Base-by-base conservation (phyloP, 2,888 invertebrate genomes). In the Polyommatus iphigenia region DNA sequence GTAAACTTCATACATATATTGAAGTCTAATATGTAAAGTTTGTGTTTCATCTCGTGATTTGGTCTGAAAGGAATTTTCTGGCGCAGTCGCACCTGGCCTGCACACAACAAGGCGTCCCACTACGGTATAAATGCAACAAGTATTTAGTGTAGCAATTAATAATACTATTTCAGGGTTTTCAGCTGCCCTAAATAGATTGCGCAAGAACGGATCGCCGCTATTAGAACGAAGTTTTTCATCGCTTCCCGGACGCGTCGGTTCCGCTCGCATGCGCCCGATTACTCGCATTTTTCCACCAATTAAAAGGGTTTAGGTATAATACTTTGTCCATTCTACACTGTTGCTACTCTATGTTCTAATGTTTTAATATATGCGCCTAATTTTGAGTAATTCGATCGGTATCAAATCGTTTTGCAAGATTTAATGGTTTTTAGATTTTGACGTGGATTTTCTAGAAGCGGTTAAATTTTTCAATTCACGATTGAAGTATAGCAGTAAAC, bases 191-290 rank as follows among this genome's bases (percentile, higher is more conserved):
- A 82, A 82, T 83, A 81, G 78, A 79, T 86, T 86, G 84, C 82
- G 84, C 82, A 85, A 86, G 77, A 84, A 73, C 84, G 85, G 84
- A 85, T 85, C 81, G 83, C 72, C 79, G 83, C 81, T 82, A 84
- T 85, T 84, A 83, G 82, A 84, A 82, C 83, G 75, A 76, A 78
- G 82, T 83, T 84, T 83, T 87, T 89, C 89, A 89, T 87, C 83
- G 91, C 86, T 93, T 93, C 93, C 93, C 93, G 93, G 93, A 93
- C 90, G 82, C 90, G 80, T 80, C 81, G 82, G 89, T 88, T 92
- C 91, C 93, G 85, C 79, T 91, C 88, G 93, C 90, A 91, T 91
- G 93, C 87, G 85, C 84, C 80, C 76, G 83, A 84, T 82, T 83
- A 81, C 77, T 76, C 59, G 76, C 71, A 80, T 80, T 80, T 80